phyloP scores from a whole-genome alignment of 1,140 invertebrate genomes.

The Hydropsyche tenuis region DNA sequence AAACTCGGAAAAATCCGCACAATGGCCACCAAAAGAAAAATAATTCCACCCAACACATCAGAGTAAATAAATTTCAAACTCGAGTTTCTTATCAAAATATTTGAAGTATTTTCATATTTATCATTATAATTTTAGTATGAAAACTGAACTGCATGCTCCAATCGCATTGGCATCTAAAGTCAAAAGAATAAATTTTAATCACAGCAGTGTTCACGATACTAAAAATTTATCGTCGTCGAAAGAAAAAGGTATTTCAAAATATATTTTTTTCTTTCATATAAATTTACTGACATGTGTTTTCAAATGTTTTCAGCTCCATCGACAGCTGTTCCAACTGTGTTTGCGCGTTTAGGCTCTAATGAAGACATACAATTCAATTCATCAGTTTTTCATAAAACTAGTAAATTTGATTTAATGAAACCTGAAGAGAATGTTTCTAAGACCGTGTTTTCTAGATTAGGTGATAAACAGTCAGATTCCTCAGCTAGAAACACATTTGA shows the following conservation, averaged over 20 bases:
- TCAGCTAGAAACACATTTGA: slow-evolving; percentile 50
- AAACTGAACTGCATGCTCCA: too few relatives aligned
- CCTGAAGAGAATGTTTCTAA: not conserved
- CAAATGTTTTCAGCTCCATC: not conserved
- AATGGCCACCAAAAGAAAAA: slow-evolving; percentile 44
- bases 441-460: slow-evolving; percentile 55
- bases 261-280: not conserved
- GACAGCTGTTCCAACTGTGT: slow-evolving; percentile 25
- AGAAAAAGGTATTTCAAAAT: not conserved
- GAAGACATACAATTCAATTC: slow-evolving; percentile 35
- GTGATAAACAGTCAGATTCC: slow-evolving; percentile 52
- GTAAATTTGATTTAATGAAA: not conserved
- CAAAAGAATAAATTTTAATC: not conserved
- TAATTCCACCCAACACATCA: slow-evolving; percentile 17
- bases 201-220: not conserved
- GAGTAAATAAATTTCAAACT: slow-evolving; percentile 26
- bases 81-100: not conserved
- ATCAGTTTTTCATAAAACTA: too few relatives aligned
- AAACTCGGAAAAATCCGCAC: slow-evolving; percentile 41
- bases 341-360: slow-evolving; percentile 40
- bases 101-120: not conserved
- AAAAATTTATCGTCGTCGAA: not conserved
- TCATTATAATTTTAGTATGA: too few relatives aligned
- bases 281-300: not conserved
- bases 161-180: not conserved